Evolutionary conservation across 2,888 invertebrate genomes (phyloP).

Genomic region (Branchellion lobata): DNA sequence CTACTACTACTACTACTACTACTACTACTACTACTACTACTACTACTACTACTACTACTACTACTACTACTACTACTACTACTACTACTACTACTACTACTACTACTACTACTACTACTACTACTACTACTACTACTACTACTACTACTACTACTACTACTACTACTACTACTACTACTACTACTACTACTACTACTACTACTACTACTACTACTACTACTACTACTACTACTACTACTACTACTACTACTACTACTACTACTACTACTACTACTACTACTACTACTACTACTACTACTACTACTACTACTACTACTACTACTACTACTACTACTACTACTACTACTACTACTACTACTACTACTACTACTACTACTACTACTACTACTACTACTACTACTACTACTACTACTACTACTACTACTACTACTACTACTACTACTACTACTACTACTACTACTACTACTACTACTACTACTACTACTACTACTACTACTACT

Average conservation of each 20-base stretch:
- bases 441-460: conserved; percentile 44
- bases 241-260: conserved; percentile 44
- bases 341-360: conserved; percentile 44
- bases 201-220: conserved; percentile 44
- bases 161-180: conserved; percentile 44
- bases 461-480: conserved; percentile 44
- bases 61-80: conserved; percentile 44
- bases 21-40: conserved; percentile 44
- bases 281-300: conserved; percentile 44
- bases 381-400: conserved; percentile 44
- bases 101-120: conserved; percentile 44
- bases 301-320: conserved; percentile 44
- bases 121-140: conserved; percentile 44
- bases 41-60: conserved; percentile 44
- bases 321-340: conserved; percentile 44
- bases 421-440: conserved; percentile 44
- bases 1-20: conserved; percentile 44
- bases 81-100: conserved; percentile 44
- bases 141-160: conserved; percentile 44
- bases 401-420: conserved; percentile 44
- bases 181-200: conserved; percentile 44
- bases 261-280: conserved; percentile 44
- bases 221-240: conserved; percentile 44
- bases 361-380: conserved; percentile 44
- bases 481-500: conserved; percentile 44